Base-by-base conservation (phyloP, 1,140 invertebrate species). In the Adoxophyes honmai region DNA sequence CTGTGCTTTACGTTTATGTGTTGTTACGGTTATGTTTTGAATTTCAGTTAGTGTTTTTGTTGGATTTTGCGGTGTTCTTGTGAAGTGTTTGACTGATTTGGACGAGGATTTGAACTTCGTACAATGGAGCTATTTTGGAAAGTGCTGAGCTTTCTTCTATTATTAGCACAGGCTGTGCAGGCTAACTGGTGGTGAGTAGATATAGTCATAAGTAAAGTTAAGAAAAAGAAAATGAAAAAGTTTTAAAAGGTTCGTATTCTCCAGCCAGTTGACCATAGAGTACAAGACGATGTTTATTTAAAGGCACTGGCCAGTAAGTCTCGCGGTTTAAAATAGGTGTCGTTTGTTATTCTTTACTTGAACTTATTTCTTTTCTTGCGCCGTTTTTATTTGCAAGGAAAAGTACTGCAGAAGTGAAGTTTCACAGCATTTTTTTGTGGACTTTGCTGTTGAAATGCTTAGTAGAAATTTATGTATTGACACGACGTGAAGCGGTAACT, bases 161-260 rank as follows among this genome's bases (percentile, higher is more conserved):
- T 86, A 38, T 68, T 87, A 16, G 65, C 75, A 34, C 75, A 87
- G 57, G 75, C 75, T 44, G 83, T 79, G 56, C 62, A 73, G 59
- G 78, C 75, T 16, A 82, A 79, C 59, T 87, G 84, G 84, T 87
- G 84, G 84, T 87, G 77, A 87, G 84, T 82, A 55, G 57, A 11
- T 33, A 34, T 35, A 34, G n/a, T n/a, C n/a, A n/a, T n/a, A n/a
- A n/a, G n/a, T n/a, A n/a, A n/a, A 11, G 13, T 7, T 44, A 48
- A 48, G 13, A n/a, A n/a, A 37, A n/a, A n/a, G 13, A n/a, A 13
- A n/a, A n/a, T 2, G 4, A 34, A 52, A 11, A 14, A n/a, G 28
- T 5, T 38, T 42, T 15, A 35, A 52, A 34, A 52, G 33, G 14
- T 6, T 35, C 15, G 15, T 52, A 52, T 52, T 35, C 13, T 37